Evolutionary conservation across 2,113 vertebrate genomes (phyloP), one percentile per base, ranked within the genome.

Genomic region (Cisticola juncidis): DNA sequence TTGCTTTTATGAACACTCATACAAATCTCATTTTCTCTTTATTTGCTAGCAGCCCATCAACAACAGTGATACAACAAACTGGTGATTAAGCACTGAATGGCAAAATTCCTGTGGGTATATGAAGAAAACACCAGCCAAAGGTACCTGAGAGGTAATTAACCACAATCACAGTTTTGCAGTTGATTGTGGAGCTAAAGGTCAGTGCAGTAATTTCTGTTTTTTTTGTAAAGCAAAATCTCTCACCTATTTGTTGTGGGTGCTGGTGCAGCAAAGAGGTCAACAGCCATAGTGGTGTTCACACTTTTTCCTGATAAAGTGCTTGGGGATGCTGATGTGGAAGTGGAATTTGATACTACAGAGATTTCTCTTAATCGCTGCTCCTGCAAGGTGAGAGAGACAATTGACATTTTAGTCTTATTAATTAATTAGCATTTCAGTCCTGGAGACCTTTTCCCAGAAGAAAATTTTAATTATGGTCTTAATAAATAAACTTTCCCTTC

Each of bases 261-360:
- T 53, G 98, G 98, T 95, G 97, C 98, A 92, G 98, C 98, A 94
- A 99, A 99, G 53, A 99, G 97, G 85, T 99, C 99, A 53, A 98
- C 97, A 94, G 98, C 97, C 83, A 97, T 96, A 74, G 98, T 98
- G 93, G 98, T 98, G 76, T 97, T 97, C 96, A 98, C 98, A 88
- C 98, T 99, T 95, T 98, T 98, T 96, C 98, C 98, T 74, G 99
- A 99, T 97, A 99, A 98, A 95, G 98, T 97, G 96, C 98, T 98
- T 92, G 99, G 99, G 29, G 99, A 99, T 72, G 97, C 98, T 57
- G 98, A 98, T 65, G 98, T 97, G 40, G 97, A 95, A 86, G 97
- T 96, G 25, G 98, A 93, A 98, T 98, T 98, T 98, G 99, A 72
- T 60, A 97, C 97, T 90, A 98, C 98, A 87, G 98, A 98, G 42